Evolutionary conservation across 2,113 vertebrate genomes (phyloP), one percentile per base, ranked within the genome.

Genomic region (Zosterops pallidus): DNA sequence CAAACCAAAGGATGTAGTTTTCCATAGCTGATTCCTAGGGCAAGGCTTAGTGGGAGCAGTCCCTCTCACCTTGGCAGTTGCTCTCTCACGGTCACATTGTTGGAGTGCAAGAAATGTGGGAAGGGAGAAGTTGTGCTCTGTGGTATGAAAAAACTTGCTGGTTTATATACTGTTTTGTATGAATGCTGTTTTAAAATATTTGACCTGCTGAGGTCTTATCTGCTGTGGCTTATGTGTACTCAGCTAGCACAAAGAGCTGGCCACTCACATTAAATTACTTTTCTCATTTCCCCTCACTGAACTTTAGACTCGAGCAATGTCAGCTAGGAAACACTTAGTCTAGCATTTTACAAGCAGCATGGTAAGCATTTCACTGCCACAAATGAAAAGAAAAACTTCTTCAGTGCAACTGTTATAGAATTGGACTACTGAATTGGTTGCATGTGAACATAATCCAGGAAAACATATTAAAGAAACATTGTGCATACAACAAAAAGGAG

Each of bases 171-270:
- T 1, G 2, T 77, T 70, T 70, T 90, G 53, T 79, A 79, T 50
- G 46, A 46, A 76, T 65, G 63, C 50, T 64, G 35, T 78, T 81
- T 91, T 70, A 69, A 95, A 95, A 84, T 83, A 86, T 91, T 90
- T 96, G 76, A 84, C n/a, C 72, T 83, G 47, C 11, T 92, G 60
- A 82, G 57, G 57, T 82, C 55, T 85, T 96, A 92, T 86, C 82
- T 95, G 50, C 19, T 89, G 49, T 31, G 50, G 69, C 20, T 83
- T 82, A 85, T 80, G 55, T 79, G 57, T 84, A 86, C 72, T 91
- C 82, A 92, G 69, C 37, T 74, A 79, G 56, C 65, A 95, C 35
- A 86, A 94, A 95, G 79, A 39, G 35, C 67, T 71, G 78, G 37
- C 39, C 18, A 44, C 35, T 71, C 24, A 7, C 31, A 28, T 60